Percentiles rank a stretch among this genome's conserved stretches.
phyloP scores from a whole-genome alignment of 2,888 invertebrate species.

The Pimpla rufipes region DNA sequence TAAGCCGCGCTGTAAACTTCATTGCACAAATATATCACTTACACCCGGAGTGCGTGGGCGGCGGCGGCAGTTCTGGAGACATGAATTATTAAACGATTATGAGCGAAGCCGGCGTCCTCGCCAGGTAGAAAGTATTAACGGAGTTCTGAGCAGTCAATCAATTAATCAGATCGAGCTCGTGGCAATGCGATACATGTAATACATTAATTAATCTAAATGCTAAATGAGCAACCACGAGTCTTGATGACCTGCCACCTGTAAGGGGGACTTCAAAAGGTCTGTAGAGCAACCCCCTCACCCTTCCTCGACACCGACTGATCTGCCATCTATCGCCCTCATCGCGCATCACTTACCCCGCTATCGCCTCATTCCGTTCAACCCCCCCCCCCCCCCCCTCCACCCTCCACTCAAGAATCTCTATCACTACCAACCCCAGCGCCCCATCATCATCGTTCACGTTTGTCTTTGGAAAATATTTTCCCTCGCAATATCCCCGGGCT shows the following conservation, averaged over 20 bases:
- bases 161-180: constrained; percentile 40
- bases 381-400: too few relatives aligned
- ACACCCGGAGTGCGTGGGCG: constrained; percentile 39
- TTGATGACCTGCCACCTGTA: background rate
- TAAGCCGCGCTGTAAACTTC: constrained; percentile 40
- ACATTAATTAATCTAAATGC: constrained; percentile 50
- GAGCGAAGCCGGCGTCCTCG: constrained; percentile 24
- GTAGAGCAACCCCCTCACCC: too few relatives aligned
- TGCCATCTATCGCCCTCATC: constrained; percentile 20
- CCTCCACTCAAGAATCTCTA: too few relatives aligned
- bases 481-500: background rate
- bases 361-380: too few relatives aligned
- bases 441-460: constrained; percentile 38
- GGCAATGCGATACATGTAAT: constrained; percentile 13
- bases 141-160: constrained; percentile 45
- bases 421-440: background rate
- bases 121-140: background rate
- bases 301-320: background rate
- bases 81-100: constrained; percentile 66
- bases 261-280: too few relatives aligned
- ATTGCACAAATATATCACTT: constrained; percentile 46
- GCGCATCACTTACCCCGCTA: background rate
- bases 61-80: constrained; percentile 35
- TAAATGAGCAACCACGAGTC: constrained; percentile 42
- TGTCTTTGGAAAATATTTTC: constrained; percentile 59